These are phyloP conservation scores for Bos javanicus DNA, from an alignment of 2,113 vertebrate species.

Conservation along the genomic window DNA sequence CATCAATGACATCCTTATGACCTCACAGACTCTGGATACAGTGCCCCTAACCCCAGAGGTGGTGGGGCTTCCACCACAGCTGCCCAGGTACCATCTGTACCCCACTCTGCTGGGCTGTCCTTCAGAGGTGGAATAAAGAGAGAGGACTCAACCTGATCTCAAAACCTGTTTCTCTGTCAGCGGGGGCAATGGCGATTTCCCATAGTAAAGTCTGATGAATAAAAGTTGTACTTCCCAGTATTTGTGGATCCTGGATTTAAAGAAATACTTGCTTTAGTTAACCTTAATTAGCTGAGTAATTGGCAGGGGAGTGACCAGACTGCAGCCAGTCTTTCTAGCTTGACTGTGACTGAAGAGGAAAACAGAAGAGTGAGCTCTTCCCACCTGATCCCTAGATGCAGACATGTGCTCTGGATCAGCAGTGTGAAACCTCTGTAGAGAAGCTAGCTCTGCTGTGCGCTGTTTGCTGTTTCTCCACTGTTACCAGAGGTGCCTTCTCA, in stretches of 20 bases:
- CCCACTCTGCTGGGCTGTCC: neutral
- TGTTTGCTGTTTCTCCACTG: neutral
- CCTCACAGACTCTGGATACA: slow-evolving; percentile 85
- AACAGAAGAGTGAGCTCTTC: neutral
- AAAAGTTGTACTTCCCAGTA: slow-evolving; percentile 1
- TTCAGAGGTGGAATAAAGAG: slow-evolving; percentile 3
- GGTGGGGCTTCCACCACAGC: slow-evolving; percentile 61
- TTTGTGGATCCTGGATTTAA: slow-evolving; percentile 25
- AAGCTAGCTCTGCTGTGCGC: neutral
- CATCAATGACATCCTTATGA: slow-evolving; percentile 81
- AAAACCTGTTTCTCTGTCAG: neutral
- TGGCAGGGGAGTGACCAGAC: neutral
- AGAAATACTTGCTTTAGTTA: neutral
- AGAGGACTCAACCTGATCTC: neutral
- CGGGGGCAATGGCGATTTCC: neutral
- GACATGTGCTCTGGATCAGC: neutral
- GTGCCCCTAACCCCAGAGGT: slow-evolving; percentile 83
- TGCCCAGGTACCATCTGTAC: slow-evolving; percentile 73
- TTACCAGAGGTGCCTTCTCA: neutral
- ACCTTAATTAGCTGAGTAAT: neutral
- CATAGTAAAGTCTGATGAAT: slow-evolving; percentile 25
- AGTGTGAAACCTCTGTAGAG: neutral
- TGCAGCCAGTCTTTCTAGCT: neutral
- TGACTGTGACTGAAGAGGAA: neutral
- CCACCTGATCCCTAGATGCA: neutral